phyloP scores from a whole-genome alignment of 1,140 invertebrate genomes.

The Drosophila lini region DNA sequence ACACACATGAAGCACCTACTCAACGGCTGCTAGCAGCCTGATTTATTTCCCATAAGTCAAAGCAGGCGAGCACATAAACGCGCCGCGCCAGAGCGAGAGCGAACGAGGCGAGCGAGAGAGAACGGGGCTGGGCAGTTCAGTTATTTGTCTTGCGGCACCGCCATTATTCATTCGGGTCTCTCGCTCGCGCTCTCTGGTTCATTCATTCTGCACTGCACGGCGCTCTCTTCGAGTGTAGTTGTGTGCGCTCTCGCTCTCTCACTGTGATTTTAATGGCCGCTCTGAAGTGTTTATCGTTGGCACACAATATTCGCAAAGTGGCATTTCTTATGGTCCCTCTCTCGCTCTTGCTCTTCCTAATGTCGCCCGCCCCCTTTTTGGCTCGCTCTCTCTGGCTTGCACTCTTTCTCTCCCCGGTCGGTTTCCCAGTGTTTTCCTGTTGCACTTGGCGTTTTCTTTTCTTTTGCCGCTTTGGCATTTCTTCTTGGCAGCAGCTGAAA shows the following conservation, averaged over 20 bases:
- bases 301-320: slow-evolving; percentile 84
- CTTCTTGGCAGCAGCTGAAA: slow-evolving; percentile 80
- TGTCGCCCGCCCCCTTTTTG: slow-evolving; percentile 73
- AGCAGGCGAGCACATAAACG: slow-evolving; percentile 71
- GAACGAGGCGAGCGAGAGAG: slow-evolving; percentile 41
- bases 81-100: slow-evolving; percentile 49
- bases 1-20: slow-evolving; percentile 35
- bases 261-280: slow-evolving; percentile 84
- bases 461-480: slow-evolving; percentile 53
- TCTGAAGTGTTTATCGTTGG: slow-evolving; percentile 84
- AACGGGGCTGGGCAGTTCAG: slow-evolving; percentile 68
- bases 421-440: slow-evolving; percentile 43
- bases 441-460: slow-evolving; percentile 63
- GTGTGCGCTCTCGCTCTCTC: slow-evolving; percentile 54
- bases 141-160: slow-evolving; percentile 83
- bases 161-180: slow-evolving; percentile 82
- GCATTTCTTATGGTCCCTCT: slow-evolving; percentile 73
- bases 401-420: slow-evolving; percentile 55
- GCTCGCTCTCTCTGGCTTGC: slow-evolving; percentile 20
- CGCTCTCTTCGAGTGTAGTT: slow-evolving; percentile 20
- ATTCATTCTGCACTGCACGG: slow-evolving; percentile 50
- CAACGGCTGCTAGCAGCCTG: slow-evolving; percentile 57
- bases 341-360: slow-evolving; percentile 31
- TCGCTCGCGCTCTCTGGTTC: slow-evolving; percentile 44
- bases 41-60: slow-evolving; percentile 82